These are phyloP conservation scores for Tetraodon nigroviridis DNA, from an alignment of 2,113 vertebrate species.

Conservation along the genomic window DNA sequence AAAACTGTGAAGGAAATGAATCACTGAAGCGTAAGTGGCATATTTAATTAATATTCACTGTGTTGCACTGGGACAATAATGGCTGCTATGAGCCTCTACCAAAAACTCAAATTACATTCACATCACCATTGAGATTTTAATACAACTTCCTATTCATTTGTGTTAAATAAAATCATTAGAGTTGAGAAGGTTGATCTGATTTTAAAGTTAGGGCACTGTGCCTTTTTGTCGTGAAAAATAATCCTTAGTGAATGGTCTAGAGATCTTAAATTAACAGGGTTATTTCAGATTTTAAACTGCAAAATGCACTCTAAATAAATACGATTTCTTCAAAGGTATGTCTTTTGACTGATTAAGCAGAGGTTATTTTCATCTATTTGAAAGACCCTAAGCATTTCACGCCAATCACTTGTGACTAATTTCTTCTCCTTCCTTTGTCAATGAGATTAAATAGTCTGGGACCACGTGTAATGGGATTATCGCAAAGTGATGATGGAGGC, in stretches of 20 bases:
- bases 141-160: slow-evolving; percentile 17
- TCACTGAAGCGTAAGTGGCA: slow-evolving; percentile 86
- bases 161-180: neutral
- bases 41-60: slow-evolving; percentile 88
- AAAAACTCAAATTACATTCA: slow-evolving; percentile 31
- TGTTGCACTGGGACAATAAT: slow-evolving; percentile 82
- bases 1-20: slow-evolving; percentile 85
- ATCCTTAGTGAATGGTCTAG: no score
- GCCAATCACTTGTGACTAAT: slow-evolving; percentile 47
- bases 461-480: slow-evolving; percentile 47
- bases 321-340: slow-evolving; percentile 9
- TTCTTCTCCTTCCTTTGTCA: slow-evolving; percentile 35
- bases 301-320: neutral
- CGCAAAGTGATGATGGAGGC: slow-evolving; percentile 24
- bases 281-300: no score
- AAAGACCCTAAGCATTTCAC: slow-evolving; percentile 42
- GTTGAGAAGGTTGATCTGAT: neutral
- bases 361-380: slow-evolving; percentile 16
- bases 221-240: no score
- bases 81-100: slow-evolving; percentile 77
- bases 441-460: slow-evolving; percentile 44
- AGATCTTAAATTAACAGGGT: no score
- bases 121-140: slow-evolving; percentile 19
- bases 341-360: slow-evolving; percentile 16
- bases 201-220: neutral